A percentile compares a stretch with the other conserved stretches of the same genome.
These are phyloP conservation scores for Drosophila yakuba DNA, from an alignment of 1,140 invertebrate species.

Conservation along the genomic window DNA sequence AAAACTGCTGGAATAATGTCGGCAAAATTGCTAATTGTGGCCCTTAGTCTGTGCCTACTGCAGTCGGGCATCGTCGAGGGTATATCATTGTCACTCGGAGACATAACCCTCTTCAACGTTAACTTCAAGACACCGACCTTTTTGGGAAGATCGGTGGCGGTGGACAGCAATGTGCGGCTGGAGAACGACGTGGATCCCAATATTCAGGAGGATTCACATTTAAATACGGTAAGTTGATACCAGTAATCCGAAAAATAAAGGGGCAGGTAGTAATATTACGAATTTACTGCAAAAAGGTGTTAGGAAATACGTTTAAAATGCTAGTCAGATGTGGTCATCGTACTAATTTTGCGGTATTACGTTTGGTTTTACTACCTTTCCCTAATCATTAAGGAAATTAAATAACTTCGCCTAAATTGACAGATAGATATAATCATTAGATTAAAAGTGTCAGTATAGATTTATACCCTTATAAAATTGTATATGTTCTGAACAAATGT, in stretches of 20 bases:
- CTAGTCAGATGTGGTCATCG: too few relatives aligned
- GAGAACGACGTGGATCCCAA: conserved; percentile 64
- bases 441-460: not conserved
- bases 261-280: not conserved
- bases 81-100: conserved; percentile 55
- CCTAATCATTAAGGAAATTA: too few relatives aligned
- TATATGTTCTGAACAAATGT: too few relatives aligned
- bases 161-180: conserved; percentile 35
- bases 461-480: not conserved
- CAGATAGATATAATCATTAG: not conserved
- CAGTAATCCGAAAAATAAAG: not conserved
- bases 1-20: conserved; percentile 17
- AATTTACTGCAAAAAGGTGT: not conserved
- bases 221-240: conserved; percentile 61
- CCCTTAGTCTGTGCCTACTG: conserved; percentile 39
- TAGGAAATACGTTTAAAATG: too few relatives aligned
- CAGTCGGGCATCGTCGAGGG: conserved; percentile 23
- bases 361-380: too few relatives aligned
- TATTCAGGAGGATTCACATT: conserved; percentile 66
- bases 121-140: conserved; percentile 51
- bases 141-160: conserved; percentile 26
- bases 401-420: too few relatives aligned
- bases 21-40: conserved; percentile 19
- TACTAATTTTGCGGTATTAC: too few relatives aligned
- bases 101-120: conserved; percentile 66